These are phyloP conservation scores for Protobothrops flavoviridis DNA, from an alignment of 2,113 vertebrate species.

Conservation along the genomic window DNA sequence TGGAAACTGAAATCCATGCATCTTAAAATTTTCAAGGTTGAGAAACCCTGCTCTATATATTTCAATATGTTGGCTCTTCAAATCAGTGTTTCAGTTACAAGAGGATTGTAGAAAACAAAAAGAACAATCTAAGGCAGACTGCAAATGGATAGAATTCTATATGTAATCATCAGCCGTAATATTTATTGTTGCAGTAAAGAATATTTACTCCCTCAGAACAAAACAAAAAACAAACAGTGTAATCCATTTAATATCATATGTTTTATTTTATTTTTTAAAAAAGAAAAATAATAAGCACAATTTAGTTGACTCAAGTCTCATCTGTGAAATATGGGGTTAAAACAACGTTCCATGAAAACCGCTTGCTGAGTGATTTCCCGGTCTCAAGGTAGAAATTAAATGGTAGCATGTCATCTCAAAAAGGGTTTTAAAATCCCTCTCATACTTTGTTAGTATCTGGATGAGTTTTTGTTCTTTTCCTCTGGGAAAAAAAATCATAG, in stretches of 20 bases:
- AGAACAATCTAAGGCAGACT: neutral
- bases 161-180: neutral
- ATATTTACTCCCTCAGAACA: neutral
- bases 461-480: constrained; percentile 29
- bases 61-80: neutral
- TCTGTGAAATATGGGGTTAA: neutral
- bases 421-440: neutral
- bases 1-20: too few species aligned
- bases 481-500: neutral
- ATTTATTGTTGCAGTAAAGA: neutral
- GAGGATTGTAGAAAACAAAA: neutral
- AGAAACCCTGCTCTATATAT: neutral
- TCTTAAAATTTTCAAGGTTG: too few species aligned
- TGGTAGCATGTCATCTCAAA: constrained; percentile 12
- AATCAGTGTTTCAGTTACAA: neutral
- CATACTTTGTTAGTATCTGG: neutral
- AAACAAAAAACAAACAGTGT: neutral
- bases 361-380: neutral
- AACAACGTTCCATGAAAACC: neutral
- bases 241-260: neutral
- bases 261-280: neutral
- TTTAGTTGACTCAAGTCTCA: neutral
- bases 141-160: neutral
- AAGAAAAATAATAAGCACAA: neutral
- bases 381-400: constrained; percentile 24